phyloP scores from a whole-genome alignment of 2,113 vertebrate species.

The Platanista minor region DNA sequence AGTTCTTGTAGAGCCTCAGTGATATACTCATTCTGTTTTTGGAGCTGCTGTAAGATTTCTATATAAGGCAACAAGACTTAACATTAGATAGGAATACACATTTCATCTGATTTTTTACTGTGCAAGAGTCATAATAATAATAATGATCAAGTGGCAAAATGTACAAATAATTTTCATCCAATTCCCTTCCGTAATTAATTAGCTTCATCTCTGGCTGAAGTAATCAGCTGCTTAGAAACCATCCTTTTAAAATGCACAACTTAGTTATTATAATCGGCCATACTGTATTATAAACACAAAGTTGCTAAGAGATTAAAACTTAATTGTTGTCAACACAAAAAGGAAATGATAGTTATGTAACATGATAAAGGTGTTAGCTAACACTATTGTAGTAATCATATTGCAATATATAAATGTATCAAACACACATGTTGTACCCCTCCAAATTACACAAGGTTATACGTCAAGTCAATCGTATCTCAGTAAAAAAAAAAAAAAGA shows the following conservation, averaged over 20 bases:
- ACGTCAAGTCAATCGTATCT: neutral
- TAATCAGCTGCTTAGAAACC: neutral
- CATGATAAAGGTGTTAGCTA: neutral
- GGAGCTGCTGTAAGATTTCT: neutral
- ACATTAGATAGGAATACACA: neutral
- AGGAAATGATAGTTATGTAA: neutral
- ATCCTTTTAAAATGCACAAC: neutral
- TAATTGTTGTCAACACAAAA: neutral
- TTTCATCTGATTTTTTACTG: neutral
- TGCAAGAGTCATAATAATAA: neutral
- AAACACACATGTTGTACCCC: neutral
- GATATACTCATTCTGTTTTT: neutral
- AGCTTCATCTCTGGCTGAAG: neutral
- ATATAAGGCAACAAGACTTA: neutral
- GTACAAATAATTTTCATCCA: neutral
- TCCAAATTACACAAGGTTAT: neutral
- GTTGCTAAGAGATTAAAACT: neutral
- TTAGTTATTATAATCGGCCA: neutral
- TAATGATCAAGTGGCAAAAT: neutral
- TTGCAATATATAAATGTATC: neutral
- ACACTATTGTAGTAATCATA: neutral
- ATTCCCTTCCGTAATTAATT: neutral
- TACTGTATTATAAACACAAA: neutral
- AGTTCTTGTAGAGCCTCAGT: neutral
- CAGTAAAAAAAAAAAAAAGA: neutral